Evolutionary conservation across 1,140 invertebrate species (phyloP).

Genomic region (Bombus cullumanus): DNA sequence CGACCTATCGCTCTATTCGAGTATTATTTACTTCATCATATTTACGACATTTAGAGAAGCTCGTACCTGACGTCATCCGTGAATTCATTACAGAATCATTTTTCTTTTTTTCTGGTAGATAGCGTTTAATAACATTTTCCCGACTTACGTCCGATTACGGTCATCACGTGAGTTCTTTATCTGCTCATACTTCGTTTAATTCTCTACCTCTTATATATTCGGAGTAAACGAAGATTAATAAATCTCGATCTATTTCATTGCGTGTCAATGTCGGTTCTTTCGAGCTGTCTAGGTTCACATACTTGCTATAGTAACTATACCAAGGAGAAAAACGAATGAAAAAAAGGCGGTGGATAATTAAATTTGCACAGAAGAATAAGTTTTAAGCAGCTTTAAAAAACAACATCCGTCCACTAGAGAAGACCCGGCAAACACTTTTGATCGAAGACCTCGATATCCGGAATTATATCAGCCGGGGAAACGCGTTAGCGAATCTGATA

Average conservation of each 20-base stretch:
- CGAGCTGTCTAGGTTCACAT: neutral
- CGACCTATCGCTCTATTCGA: neutral
- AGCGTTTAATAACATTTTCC: neutral
- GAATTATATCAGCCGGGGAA: neutral
- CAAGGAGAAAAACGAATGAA: neutral
- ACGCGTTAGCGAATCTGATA: neutral
- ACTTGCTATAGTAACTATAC: neutral
- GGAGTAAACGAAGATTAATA: too few species aligned
- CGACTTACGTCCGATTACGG: too few species aligned
- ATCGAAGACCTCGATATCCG: neutral
- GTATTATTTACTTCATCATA: neutral
- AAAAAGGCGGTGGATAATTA: neutral
- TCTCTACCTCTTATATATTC: neutral
- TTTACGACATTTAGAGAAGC: neutral
- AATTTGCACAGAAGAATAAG: conserved; percentile 13
- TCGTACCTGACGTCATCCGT: too few species aligned
- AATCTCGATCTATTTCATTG: conserved; percentile 1
- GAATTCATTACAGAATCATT: neutral
- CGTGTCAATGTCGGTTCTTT: neutral
- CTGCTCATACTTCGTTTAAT: neutral
- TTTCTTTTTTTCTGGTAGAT: neutral
- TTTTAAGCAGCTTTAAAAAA: conserved; percentile 3
- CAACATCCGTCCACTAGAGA: neutral
- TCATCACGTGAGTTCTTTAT: neutral
- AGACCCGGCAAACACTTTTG: conserved; percentile 4